Evolutionary conservation across 2,888 invertebrate species (phyloP), one percentile per base, ranked within the genome.

Genomic region (Xylota segnis): DNA sequence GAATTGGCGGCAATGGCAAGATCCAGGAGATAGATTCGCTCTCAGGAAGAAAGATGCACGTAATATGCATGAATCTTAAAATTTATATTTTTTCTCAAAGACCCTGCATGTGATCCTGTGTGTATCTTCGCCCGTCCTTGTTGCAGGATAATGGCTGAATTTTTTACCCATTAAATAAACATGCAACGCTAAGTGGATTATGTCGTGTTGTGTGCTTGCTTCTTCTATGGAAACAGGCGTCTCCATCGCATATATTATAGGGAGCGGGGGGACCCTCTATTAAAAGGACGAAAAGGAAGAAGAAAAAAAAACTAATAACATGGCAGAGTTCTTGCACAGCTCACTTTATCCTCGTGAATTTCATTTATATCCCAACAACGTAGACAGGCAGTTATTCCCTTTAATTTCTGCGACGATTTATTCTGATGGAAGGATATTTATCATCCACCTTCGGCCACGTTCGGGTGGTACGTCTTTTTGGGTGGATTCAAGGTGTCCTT

Each of bases 171-270:
- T 84, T 84, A 84, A 79, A 84, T 75, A 84, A 81, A 66, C 71
- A 84, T 76, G 54, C 66, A 59, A 52, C 83, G 23, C 71, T 79
- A 84, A 84, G 84, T 84, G 75, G 84, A 84, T 84, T 79, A 75
- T 75, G 58, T 81, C 84, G 70, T 75, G 79, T 63, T 54, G 45
- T 72, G 59, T 72, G 32, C 45, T 52, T 43, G 40, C 16, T 7
- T 10, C 45, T 32, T 29, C 34, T 50, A 47, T 29, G 18, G 6
- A 32, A 68, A 27, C 34, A 68, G 63, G 34, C 65, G 58, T 65
- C 65, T 12, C 63, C 58, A 37, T 37, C 58, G 6, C 10, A 34
- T 56, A 56, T 2, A 34, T 56, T 56, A 58, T 18, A 59, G 43
- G 40, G n/a, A n/a, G n/a, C n/a, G n/a, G n/a, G n/a, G n/a, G n/a